phyloP scores from a whole-genome alignment of 2,888 invertebrate genomes.

The Biston stratarius region DNA sequence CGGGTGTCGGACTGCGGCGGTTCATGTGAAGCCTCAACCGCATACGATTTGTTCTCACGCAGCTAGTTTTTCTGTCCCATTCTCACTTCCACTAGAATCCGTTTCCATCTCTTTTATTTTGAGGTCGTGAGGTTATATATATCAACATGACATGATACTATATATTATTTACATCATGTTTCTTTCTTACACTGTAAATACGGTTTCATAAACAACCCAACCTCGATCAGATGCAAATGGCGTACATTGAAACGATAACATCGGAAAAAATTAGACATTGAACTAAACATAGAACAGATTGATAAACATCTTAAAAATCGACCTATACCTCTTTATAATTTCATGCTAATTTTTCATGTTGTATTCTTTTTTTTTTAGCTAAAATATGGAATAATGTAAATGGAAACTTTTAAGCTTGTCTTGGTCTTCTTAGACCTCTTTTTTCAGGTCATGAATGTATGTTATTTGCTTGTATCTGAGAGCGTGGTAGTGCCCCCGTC shows the following conservation, averaged over 20 bases:
- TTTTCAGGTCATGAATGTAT: too few species aligned
- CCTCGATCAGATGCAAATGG: constrained; percentile 14
- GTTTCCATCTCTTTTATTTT: constrained; percentile 59
- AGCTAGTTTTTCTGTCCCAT: constrained; percentile 66
- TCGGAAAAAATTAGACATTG: constrained; percentile 15
- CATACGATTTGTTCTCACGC: constrained; percentile 76
- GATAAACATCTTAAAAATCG: constrained; percentile 34
- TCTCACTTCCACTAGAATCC: constrained; percentile 52
- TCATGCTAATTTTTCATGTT: too few species aligned
- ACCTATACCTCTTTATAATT: too few species aligned
- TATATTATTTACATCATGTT: constrained; percentile 50
- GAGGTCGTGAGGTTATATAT: constrained; percentile 57
- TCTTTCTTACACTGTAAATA: constrained; percentile 35
- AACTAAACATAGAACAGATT: constrained; percentile 18
- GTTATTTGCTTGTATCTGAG: too few species aligned
- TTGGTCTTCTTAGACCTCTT: too few species aligned
- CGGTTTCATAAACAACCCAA: constrained; percentile 19
- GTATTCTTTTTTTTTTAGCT: too few species aligned
- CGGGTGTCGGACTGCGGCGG: constrained; percentile 55
- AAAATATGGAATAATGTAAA: too few species aligned
- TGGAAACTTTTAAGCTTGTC: too few species aligned
- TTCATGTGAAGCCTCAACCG: constrained; percentile 66
- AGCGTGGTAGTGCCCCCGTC: too few species aligned
- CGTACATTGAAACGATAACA: constrained; percentile 5
- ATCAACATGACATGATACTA: constrained; percentile 55